Conservation (phyloP, 2,888 invertebrate species). For the Clanis bilineata region DNA sequence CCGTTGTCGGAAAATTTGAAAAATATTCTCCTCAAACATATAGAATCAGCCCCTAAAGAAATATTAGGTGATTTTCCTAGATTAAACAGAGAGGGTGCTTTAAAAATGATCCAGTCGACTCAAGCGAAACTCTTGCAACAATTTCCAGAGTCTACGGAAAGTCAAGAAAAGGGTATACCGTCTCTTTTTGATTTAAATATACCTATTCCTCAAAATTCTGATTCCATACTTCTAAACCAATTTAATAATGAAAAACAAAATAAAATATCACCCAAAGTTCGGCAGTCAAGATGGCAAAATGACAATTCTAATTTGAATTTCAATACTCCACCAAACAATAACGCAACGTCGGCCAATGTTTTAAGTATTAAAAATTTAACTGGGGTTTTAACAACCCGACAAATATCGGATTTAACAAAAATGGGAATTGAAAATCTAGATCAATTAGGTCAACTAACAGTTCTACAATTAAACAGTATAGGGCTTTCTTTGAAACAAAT, state of each 20-base stretch:
- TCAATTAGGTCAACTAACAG: conserved; percentile 83
- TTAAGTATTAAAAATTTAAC: conserved; percentile 82
- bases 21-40: conserved; percentile 86
- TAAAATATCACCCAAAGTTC: conserved; percentile 71
- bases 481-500: conserved; percentile 83
- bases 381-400: conserved; percentile 79
- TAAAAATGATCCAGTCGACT: conserved; percentile 78
- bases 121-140: conserved; percentile 72
- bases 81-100: conserved; percentile 89
- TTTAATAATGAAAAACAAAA: conserved; percentile 63
- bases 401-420: conserved; percentile 82
- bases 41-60: conserved; percentile 95
- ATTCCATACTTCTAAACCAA: conserved; percentile 49
- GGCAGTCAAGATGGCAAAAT: conserved; percentile 79
- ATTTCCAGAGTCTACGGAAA: conserved; percentile 57
- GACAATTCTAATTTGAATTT: conserved; percentile 59
- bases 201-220: conserved; percentile 62
- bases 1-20: conserved; percentile 91
- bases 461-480: conserved; percentile 82
- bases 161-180: conserved; percentile 64
- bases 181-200: conserved; percentile 76
- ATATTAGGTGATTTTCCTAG: conserved; percentile 95
- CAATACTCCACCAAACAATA: conserved; percentile 55
- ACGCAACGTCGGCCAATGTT: conserved; percentile 57
- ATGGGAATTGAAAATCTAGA: conserved; percentile 84